A percentile compares a stretch with the other conserved stretches of the same genome.
Evolutionary conservation across 2,888 invertebrate genomes (phyloP).

Genomic region (Creontiades dilutus): DNA sequence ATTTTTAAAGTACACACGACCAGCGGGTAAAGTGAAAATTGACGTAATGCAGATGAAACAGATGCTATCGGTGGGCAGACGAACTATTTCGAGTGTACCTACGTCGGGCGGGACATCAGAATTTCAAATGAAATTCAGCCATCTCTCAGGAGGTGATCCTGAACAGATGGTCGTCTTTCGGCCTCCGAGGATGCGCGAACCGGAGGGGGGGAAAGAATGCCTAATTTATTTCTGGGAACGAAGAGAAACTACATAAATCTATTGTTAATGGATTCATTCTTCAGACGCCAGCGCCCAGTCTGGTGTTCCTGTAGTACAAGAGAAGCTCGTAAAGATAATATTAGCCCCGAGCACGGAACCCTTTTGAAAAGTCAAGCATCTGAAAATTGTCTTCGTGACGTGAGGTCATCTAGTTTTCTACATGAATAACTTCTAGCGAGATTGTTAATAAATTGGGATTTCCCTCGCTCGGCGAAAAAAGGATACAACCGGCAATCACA

Average conservation of each 20-base stretch:
- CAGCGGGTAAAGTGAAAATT: too few relatives aligned
- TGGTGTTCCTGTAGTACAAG: neutral
- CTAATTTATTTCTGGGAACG: conserved; percentile 29
- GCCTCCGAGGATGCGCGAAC: neutral
- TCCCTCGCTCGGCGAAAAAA: neutral
- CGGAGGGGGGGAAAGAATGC: neutral
- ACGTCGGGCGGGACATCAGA: neutral
- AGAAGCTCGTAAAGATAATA: conserved; percentile 47
- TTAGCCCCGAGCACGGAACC: conserved; percentile 32
- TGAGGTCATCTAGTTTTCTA: conserved; percentile 46
- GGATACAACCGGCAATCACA: neutral
- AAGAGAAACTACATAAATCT: conserved; percentile 38
- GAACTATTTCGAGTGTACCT: too few relatives aligned
- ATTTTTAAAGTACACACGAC: too few relatives aligned
- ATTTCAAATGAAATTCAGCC: neutral
- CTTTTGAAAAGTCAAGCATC: neutral
- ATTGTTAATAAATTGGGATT: conserved; percentile 19
- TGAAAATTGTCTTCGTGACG: conserved; percentile 51
- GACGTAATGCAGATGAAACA: too few relatives aligned
- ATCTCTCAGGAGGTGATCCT: neutral
- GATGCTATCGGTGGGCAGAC: too few relatives aligned
- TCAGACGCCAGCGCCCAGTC: neutral
- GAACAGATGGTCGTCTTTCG: neutral
- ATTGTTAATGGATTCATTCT: conserved; percentile 49
- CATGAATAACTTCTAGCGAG: conserved; percentile 21